Base-by-base conservation (phyloP, 2,888 invertebrate species). In the Leptopilina syphax region DNA sequence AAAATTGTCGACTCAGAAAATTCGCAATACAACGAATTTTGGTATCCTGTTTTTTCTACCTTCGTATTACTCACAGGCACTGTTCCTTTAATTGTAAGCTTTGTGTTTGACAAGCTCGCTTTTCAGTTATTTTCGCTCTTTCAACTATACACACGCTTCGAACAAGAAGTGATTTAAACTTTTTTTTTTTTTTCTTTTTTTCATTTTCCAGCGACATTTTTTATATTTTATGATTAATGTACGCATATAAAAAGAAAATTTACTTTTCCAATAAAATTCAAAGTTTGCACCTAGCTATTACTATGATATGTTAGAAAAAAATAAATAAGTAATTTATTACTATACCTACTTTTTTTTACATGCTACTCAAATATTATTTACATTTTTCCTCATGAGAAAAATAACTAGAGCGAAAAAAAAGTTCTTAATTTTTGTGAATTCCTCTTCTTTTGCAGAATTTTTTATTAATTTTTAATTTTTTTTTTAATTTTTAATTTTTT, bases 1-100 rank as follows among this genome's bases (percentile, higher is more conserved):
- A 18, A 18, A 18, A 18, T 18, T 18, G 18, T 18, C 18, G 18
- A 18, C 18, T 18, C 0, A 18, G 8, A 44, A 8, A 8, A 8
- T 7, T 34, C 34, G 41, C 18, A 79, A 65, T 65, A 34, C 24
- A 12, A 63, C 13, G 12, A 44, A 50, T 50, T 50, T 67, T 68
- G 63, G 27, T 76, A n/a, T 41, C 68, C 68, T 68, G 66, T 9
- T 47, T 50, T 67, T 54, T 41, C 13, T 12, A n/a, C 9, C 18
- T n/a, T 73, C 3, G n/a, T 57, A 9, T 34, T 57, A 54, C 57
- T 73, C 13, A n/a, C 70, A 54, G 70, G 70, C 54, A 73, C 57
- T 73, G 73, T 73, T 57, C 57, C 57, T 41, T 73, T 73, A 73
- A 73, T 57, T 34, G n/a, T 73, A n/a, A 57, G 73, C 73, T 73